Base-by-base conservation (phyloP, 2,113 vertebrate species). In the Camelus dromedarius region DNA sequence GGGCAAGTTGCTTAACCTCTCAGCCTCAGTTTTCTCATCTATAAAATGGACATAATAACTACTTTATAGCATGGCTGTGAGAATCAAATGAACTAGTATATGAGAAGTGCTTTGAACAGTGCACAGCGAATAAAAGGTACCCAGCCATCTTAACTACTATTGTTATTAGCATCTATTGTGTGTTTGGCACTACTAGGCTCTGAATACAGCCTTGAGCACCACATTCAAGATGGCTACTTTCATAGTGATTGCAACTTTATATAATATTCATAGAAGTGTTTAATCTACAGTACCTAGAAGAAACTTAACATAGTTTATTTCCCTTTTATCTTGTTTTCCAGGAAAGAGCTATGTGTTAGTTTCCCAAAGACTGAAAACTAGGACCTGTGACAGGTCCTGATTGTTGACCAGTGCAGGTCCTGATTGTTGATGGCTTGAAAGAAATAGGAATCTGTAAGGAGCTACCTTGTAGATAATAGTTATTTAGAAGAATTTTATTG, bases 301-400 rank as follows among this genome's bases (percentile, higher is more conserved):
- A 94, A 88, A 66, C 12, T 89, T 86, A 38, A 38, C 10, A 52
- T 35, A 56, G 56, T 56, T 84, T 56, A 54, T 73, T 92, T 97
- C 19, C 22, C 8, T 9, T 92, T 81, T 58, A 32, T 83, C 70
- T 92, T 58, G 6, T 26, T 86, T 90, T 92, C 30, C 35, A 52
- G 32, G 48, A 60, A 80, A 60, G 5, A 18, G 32, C 46, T 88
- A 24, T 60, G 8, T 92, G 24, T 7, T 35, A 58, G 5, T 90
- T 96, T 92, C 30, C 58, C 42, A 60, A 76, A 93, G 60, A 80
- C 22, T 56, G 14, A 95, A 84, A 72, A 77, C 24, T 42, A 46
- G 15, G 30, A 62, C 15, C 20, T 32, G 12, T 19, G 28, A n/a
- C 79, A 4, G 13, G 13, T 42, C 30, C 46, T 24, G n/a, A n/a